A percentile compares a stretch with the other conserved stretches of the same genome.
Conservation (phyloP, 2,113 vertebrate genomes). For the Clarias magur region DNA sequence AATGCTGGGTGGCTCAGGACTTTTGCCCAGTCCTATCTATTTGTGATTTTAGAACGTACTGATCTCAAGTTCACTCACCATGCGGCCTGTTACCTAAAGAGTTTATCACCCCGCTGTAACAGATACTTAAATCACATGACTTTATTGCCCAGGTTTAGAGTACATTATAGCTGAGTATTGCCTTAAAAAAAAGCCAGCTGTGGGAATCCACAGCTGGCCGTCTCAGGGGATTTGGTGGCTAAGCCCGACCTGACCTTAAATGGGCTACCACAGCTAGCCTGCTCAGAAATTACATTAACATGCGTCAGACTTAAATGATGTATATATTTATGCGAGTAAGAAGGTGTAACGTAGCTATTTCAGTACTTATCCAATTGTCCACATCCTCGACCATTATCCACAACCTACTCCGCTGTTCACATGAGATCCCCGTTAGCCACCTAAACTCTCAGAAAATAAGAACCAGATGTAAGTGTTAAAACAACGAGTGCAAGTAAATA, state of each 20-base stretch:
- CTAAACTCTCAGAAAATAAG: conserved; percentile 10
- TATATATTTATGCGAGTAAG: conserved; percentile 24
- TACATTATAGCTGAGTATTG: conserved; percentile 26
- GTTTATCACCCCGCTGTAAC: neutral
- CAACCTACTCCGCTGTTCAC: neutral
- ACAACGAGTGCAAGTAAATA: neutral
- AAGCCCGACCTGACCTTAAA: conserved; percentile 67
- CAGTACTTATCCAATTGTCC: conserved; percentile 13
- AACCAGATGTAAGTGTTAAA: conserved; percentile 32
- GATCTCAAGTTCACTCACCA: neutral
- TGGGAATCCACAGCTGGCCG: conserved; percentile 40
- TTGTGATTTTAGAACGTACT: neutral
- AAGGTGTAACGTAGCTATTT: conserved; percentile 22
- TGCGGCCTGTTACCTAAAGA: neutral
- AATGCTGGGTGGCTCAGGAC: too few species aligned
- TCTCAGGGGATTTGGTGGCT: conserved; percentile 52
- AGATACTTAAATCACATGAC: conserved; percentile 11
- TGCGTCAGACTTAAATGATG: conserved; percentile 10
- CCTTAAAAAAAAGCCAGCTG: conserved; percentile 17
- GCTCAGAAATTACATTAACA: conserved; percentile 5
- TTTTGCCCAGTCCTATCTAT: neutral
- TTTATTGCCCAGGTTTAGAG: conserved; percentile 8
- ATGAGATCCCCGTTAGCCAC: neutral
- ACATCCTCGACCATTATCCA: neutral
- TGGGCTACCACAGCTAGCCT: conserved; percentile 56